Percentiles rank a stretch among this genome's conserved stretches.
These are phyloP conservation scores for Diaprepes abbreviatus DNA, from an alignment of 2,888 invertebrate species.

Conservation along the genomic window DNA sequence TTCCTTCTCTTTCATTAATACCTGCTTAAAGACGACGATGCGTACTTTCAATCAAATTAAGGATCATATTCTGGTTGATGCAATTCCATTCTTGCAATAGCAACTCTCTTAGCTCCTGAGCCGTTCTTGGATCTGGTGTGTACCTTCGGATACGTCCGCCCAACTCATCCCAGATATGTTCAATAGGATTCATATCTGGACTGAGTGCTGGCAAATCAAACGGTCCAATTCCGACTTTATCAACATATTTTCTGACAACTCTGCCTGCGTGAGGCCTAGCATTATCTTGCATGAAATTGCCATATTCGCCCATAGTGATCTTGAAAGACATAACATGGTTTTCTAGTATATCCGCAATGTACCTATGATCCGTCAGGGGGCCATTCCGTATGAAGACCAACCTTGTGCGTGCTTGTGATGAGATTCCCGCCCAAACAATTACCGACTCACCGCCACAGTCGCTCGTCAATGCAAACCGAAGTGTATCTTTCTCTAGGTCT, in stretches of 20 bases:
- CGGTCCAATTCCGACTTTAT: neutral
- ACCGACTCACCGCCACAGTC: too few species aligned
- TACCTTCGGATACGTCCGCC: slow-evolving; percentile 27
- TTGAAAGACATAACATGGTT: slow-evolving; percentile 44
- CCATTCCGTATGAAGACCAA: slow-evolving; percentile 46
- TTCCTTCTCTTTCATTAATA: too few species aligned
- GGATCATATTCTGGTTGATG: too few species aligned
- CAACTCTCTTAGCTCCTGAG: slow-evolving; percentile 47
- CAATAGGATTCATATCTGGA: too few species aligned
- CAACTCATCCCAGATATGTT: too few species aligned
- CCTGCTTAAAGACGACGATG: too few species aligned
- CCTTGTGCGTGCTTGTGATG: too few species aligned
- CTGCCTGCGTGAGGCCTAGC: slow-evolving; percentile 1
- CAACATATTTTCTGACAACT: slow-evolving; percentile 9
- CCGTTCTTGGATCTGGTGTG: slow-evolving; percentile 24
- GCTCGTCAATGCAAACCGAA: too few species aligned
- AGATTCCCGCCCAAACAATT: too few species aligned
- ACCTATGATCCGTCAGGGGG: slow-evolving; percentile 47
- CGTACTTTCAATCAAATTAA: too few species aligned
- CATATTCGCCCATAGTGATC: slow-evolving; percentile 6
- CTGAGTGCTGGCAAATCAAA: slow-evolving; percentile 18
- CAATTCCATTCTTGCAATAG: slow-evolving; percentile 51
- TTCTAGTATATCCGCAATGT: slow-evolving; percentile 51
- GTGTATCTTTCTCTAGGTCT: too few species aligned
- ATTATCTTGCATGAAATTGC: slow-evolving; percentile 11